Evolutionary conservation across 2,113 vertebrate species (phyloP), one percentile per base, ranked within the genome.

Genomic region (Thunnus maccoyii): DNA sequence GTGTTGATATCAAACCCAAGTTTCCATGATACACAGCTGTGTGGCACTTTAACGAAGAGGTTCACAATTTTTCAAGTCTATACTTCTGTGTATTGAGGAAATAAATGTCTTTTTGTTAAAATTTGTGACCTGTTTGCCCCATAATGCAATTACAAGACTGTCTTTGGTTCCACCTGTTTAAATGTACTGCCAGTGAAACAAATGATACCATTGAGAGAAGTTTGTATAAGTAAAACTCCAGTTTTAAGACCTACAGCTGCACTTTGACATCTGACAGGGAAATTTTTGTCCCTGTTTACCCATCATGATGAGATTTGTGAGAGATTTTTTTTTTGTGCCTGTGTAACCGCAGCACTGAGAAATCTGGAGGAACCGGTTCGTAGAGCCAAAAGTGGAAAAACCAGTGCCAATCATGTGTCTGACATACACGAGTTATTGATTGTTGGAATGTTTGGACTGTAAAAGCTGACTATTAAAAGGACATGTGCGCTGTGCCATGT

Each of bases 341-440:
- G 51, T 7, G 44, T 30, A 2, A 20, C 6, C 1, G 50, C 27
- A 30, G 14, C 27, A 6, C 22, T 2, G 30, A 36, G 32, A 25
- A 74, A 83, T 63, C 48, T 4, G 18, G 76, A 68, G 1, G 18
- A 80, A 77, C 85, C 15, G 10, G 85, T 65, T 55, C 17, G 25
- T 27, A 18, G 14, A 63, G 25, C 1, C 3, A 0, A 47, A 65
- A 41, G 44, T 8, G n/a, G 61, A 67, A 74, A 64, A 62, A 72
- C 27, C 20, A 44, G 64, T 10, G 30, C 47, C 20, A 9, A 22
- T n/a, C 16, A 20, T 10, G 15, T 7, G 15, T 11, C 9, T 32
- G 36, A 44, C 2, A 12, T 5, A 2, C 25, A 20, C 13, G 4
- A 5, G 20, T 47, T 50, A 27, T 18, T 3, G 6, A 56, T 1